Evolutionary conservation across 2,113 vertebrate genomes (phyloP), one percentile per base, ranked within the genome.

Genomic region (Coptodon rendalli): DNA sequence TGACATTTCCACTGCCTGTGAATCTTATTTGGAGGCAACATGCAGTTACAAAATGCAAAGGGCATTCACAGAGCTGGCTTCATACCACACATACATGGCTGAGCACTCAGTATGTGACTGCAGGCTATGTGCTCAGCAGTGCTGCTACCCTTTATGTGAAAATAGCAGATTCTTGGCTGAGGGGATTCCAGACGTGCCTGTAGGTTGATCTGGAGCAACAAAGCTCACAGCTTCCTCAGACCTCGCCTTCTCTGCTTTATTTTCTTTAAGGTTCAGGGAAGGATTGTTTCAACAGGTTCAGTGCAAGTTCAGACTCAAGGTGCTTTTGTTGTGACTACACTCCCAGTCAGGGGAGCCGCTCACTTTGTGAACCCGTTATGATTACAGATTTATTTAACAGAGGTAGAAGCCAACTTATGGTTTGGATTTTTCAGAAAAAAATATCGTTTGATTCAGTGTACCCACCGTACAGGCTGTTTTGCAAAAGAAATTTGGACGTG

Each of bases 261-360:
- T 94, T 82, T 24, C 63, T 86, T 78, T 76, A 3, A 56, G 36
- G 45, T 52, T 86, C 17, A 12, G 1, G 36, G 79, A 22, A 5
- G 80, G 83, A 88, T 86, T 83, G 82, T 94, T 91, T 89, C 29
- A 81, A 13, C 54, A 48, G 87, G 88, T 91, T 92, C 86, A 57
- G 53, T 36, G 14, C 54, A 40, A 90, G 89, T 92, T 91, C 88
- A 71, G 48, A 29, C 83, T 66, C 48, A 80, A 86, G 88, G 88
- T 86, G 83, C 71, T 81, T 43, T 76, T 87, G 87, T 91, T 88
- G 54, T 50, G 84, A 88, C 86, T 86, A 16, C 17, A 13, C 31
- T 86, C 22, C 27, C 4, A 22, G n/a, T 80, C 45, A 31, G 17
- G 29, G 66, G 43, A 61, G 45, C 45, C 4, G 4, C 19, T 27